Percentiles rank a stretch among this genome's conserved stretches.
Conservation (phyloP, 2,797 vertebrate genomes). For the Myotis daubentonii region DNA sequence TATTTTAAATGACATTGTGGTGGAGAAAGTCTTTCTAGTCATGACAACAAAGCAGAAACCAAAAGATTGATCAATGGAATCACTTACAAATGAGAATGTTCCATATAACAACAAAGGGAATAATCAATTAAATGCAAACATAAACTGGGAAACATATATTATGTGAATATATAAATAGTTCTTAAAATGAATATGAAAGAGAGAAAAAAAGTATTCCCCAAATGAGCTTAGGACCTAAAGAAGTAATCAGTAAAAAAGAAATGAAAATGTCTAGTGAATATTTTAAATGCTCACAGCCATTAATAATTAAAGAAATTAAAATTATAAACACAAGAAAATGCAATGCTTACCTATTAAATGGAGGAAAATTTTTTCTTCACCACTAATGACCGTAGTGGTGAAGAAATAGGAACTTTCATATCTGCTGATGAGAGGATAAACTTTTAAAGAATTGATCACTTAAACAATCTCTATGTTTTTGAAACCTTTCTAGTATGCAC, state of each 20-base stretch:
- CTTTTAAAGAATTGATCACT: conserved; percentile 18
- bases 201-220: neutral
- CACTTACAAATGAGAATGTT: neutral
- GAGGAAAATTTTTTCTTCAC: neutral
- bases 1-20: neutral
- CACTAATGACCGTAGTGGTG: neutral
- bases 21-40: neutral
- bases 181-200: neutral
- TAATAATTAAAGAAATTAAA: conserved; percentile 44
- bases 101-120: neutral
- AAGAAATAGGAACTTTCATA: neutral
- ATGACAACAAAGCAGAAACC: neutral
- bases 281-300: neutral
- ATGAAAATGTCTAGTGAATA: neutral
- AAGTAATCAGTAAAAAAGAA: neutral
- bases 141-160: neutral
- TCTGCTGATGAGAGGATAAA: neutral
- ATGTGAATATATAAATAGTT: neutral
- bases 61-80: neutral
- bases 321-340: neutral
- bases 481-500: neutral
- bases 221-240: neutral
- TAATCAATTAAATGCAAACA: neutral
- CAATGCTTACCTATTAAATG: neutral
- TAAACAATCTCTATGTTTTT: conserved; percentile 23